Base-by-base conservation (phyloP, 2,113 vertebrate genomes). In the Riparia riparia region DNA sequence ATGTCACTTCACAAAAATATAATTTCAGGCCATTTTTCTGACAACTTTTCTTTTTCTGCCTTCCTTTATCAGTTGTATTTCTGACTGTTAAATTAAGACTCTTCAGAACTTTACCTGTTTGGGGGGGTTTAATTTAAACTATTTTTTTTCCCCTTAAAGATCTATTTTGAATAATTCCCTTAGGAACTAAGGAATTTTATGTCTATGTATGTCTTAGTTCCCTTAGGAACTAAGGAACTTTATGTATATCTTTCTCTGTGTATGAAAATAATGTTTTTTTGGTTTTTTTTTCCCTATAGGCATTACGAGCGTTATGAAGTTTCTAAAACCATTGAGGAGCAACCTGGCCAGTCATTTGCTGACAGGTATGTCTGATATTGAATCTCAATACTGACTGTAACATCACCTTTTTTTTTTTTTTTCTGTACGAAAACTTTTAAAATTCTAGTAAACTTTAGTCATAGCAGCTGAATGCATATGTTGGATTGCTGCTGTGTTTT, bases 221-320 rank as follows among this genome's bases (percentile, higher is more conserved):
- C 61, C 44, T 25, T 58, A 42, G 18, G 20, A 73, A 31, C 17
- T 81, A 39, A 37, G 37, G 37, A 37, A 37, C 37, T 31, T 74
- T 79, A 12, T 57, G 16, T 63, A 7, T 42, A 10, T 80, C 4
- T 65, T 47, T 86, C 84, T 61, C 71, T 49, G 22, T 56, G 21
- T 44, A 50, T 50, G 22, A 82, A 57, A 7, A 31, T 54, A 69
- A 80, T 28, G 4, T 12, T n/a, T 44, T 44, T 25, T 49, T 37
- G n/a, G n/a, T 50, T 17, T 51, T 49, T 31, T n/a, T 37, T 37
- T 37, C 37, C 65, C 16, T 3, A 34, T 17, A 97, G 97, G 20
- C 92, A 93, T 72, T 96, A 94, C 57, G 95, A 96, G 26, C 92
- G 17, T 80, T 96, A 96, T 2, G 97, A 97, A 84, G 61, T 90